Evolutionary conservation across 2,797 vertebrate species (phyloP), one percentile per base, ranked within the genome.

Genomic region (Podarcis siculus): DNA sequence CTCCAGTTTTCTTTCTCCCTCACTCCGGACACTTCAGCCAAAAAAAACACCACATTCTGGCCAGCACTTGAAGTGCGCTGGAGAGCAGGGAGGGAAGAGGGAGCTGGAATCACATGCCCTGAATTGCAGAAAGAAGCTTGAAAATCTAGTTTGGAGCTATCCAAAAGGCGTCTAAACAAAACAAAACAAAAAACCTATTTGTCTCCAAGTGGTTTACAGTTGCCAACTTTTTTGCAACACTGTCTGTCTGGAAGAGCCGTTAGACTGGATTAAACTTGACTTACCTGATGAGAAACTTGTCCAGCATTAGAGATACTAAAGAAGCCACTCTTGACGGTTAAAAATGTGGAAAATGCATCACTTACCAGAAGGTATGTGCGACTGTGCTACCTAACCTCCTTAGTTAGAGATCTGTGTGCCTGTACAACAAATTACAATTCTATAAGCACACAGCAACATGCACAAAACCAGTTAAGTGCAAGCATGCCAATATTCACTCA

Each of bases 91-190:
- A 35, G 35, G 5, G 72, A 5, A 64, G 17, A 23, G 5, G 2
- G 61, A 64, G 61, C 1, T 35, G 72, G 35, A n/a, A 55, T 35
- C 77, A 76, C 42, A 32, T 75, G 77, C 25, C 58, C 12, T n/a
- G 42, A n/a, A 81, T 17, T 76, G 42, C 39, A 85, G 61, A 55
- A 30, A 58, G 45, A 55, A 79, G 71, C 78, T 76, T 85, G 83
- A 89, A 89, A 81, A 85, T 89, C 83, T 89, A 76, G 83, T 81
- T 75, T 85, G 39, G 58, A 39, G 32, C 64, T 42, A 72, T 88
- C 76, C 39, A 72, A 71, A 61, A 88, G n/a, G 69, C 42, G 8
- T 64, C 39, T 37, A 30, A 66, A 30, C n/a, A 37, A 86, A 87
- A 66, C 37, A 67, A 58, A 49, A 6, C 30, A 37, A 55, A 17